phyloP scores from a whole-genome alignment of 2,113 vertebrate genomes.

The Lates calcarifer region DNA sequence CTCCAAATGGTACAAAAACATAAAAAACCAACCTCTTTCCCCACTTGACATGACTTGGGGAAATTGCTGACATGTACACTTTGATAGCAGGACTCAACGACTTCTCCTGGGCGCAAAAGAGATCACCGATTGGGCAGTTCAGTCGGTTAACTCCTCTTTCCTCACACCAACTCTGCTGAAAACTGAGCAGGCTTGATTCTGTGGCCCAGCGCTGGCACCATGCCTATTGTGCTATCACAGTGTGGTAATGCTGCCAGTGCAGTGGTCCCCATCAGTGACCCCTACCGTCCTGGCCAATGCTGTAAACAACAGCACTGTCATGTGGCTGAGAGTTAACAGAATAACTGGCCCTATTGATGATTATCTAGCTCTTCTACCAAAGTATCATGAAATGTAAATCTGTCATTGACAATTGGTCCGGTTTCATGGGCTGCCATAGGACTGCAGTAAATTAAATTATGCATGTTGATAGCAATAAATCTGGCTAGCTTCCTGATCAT shows the following conservation, averaged over 20 bases:
- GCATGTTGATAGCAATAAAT: slow-evolving; percentile 10
- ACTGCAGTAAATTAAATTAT: slow-evolving; percentile 7
- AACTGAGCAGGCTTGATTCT: not conserved
- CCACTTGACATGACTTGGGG: not conserved
- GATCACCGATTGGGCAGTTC: slow-evolving; percentile 6
- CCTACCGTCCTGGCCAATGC: not conserved
- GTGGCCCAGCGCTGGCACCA: not conserved
- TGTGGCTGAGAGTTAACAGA: not conserved
- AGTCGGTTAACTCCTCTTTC: not conserved
- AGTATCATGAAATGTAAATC: not conserved
- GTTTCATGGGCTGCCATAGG: not conserved
- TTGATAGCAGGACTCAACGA: slow-evolving; percentile 9
- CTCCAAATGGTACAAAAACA: slow-evolving; percentile 21
- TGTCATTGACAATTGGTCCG: not conserved
- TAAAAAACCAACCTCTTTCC: slow-evolving; percentile 10
- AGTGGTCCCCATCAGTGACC: not conserved
- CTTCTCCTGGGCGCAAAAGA: slow-evolving; percentile 17
- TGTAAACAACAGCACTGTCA: not conserved
- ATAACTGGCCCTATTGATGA: not conserved
- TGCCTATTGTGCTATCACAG: not conserved
- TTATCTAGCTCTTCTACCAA: not conserved
- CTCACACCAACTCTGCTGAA: too few relatives aligned
- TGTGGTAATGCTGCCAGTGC: not conserved
- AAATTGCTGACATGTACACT: not conserved
- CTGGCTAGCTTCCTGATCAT: not conserved